phyloP scores from a whole-genome alignment of 2,113 vertebrate species.

The Phycodurus eques region DNA sequence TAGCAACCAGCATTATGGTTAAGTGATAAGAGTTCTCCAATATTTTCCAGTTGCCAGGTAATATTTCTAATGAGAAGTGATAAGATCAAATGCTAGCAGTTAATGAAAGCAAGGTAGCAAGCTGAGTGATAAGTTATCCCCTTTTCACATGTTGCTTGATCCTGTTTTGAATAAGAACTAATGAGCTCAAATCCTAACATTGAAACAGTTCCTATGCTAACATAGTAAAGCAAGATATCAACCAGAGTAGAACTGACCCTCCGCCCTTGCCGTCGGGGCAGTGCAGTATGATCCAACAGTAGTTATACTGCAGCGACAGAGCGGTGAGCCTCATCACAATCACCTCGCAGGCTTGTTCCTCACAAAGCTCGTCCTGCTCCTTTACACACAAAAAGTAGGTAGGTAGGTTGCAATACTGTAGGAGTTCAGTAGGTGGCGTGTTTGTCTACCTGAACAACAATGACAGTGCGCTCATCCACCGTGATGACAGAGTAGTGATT shows the following conservation, averaged over 20 bases:
- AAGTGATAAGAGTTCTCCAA: no score
- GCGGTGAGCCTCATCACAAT: constrained; percentile 80
- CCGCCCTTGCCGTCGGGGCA: constrained; percentile 60
- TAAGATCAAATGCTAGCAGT: neutral
- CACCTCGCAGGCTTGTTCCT: constrained; percentile 75
- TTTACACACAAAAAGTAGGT: constrained; percentile 37
- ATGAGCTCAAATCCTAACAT: no score
- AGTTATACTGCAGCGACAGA: constrained; percentile 85
- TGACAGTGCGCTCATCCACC: constrained; percentile 82
- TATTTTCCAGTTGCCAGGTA: no score
- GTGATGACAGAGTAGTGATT: constrained; percentile 80
- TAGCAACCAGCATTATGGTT: no score
- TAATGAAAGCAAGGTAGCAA: no score
- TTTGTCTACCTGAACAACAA: constrained; percentile 82
- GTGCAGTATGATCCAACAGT: constrained; percentile 87
- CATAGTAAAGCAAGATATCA: neutral
- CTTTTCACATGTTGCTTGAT: no score
- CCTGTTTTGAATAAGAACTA: no score
- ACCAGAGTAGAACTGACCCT: constrained; percentile 49
- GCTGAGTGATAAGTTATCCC: no score
- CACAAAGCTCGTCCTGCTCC: constrained; percentile 79
- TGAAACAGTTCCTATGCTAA: neutral
- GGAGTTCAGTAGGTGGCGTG: neutral
- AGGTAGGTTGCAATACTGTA: neutral
- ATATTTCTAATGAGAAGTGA: neutral